Conservation (phyloP, 2,888 invertebrate genomes). For the Xylota segnis region DNA sequence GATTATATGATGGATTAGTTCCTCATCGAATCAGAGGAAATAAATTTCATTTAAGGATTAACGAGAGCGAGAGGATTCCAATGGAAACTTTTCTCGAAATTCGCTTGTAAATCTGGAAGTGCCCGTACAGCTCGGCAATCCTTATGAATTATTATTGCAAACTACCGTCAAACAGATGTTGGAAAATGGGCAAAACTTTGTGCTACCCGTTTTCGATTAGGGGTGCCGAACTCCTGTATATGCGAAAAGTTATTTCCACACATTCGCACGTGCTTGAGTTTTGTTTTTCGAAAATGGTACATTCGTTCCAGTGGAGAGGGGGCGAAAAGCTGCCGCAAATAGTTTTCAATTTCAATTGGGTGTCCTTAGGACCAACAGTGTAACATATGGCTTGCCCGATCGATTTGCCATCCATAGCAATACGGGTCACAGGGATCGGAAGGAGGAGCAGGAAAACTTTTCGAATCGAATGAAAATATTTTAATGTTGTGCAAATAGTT, state of each 20-base stretch:
- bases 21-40: conserved; percentile 57
- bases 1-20: conserved; percentile 63
- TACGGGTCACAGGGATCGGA: not conserved
- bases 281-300: conserved; percentile 24
- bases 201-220: not conserved
- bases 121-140: conserved; percentile 17
- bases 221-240: conserved; percentile 1
- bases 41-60: conserved; percentile 67
- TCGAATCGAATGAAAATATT: conserved; percentile 65
- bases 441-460: conserved; percentile 40
- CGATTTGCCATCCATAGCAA: conserved; percentile 49
- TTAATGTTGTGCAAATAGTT: conserved; percentile 71
- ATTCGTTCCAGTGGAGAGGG: not conserved
- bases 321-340: conserved; percentile 43
- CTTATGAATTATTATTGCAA: conserved; percentile 64
- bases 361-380: not conserved
- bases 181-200: conserved; percentile 54
- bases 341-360: conserved; percentile 29
- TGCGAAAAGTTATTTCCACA: conserved; percentile 57
- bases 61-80: conserved; percentile 45
- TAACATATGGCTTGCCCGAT: conserved; percentile 61
- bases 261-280: conserved; percentile 61
- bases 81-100: conserved; percentile 58
- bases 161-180: conserved; percentile 45
- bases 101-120: conserved; percentile 59